Evolutionary conservation across 2,113 vertebrate species (phyloP).

Genomic region (Cephalopholis sonnerati): DNA sequence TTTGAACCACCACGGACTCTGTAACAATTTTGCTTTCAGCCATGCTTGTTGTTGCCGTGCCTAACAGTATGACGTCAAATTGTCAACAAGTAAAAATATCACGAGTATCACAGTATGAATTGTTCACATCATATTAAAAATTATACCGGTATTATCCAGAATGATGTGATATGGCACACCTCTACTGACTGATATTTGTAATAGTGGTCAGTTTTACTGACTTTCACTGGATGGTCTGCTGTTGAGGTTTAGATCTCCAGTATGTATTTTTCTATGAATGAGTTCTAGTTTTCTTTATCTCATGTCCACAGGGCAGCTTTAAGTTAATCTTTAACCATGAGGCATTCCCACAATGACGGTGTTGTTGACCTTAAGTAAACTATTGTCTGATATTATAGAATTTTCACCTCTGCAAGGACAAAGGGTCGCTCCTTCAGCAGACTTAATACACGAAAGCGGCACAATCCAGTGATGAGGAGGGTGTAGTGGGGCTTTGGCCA

Average conservation of each 20-base stretch:
- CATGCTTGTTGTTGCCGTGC: no score
- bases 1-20: no score
- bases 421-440: slow-evolving; percentile 93
- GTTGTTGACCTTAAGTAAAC: not conserved
- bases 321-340: not conserved
- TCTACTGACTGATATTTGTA: no score
- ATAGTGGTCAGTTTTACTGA: not conserved
- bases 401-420: slow-evolving; percentile 91
- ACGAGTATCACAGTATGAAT: no score
- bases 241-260: not conserved
- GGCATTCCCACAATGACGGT: not conserved
- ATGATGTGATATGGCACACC: no score
- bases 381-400: not conserved
- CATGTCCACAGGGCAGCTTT: not conserved
- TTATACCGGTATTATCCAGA: no score
- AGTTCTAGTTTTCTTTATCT: not conserved
- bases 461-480: slow-evolving; percentile 93
- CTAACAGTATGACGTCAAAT: no score
- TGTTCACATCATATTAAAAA: no score
- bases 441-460: slow-evolving; percentile 91
- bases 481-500: slow-evolving; percentile 99
- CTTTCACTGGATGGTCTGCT: not conserved
- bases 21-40: no score
- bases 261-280: no score
- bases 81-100: no score